Conservation (phyloP, 2,888 invertebrate species). For the Agrotis ipsilon region DNA sequence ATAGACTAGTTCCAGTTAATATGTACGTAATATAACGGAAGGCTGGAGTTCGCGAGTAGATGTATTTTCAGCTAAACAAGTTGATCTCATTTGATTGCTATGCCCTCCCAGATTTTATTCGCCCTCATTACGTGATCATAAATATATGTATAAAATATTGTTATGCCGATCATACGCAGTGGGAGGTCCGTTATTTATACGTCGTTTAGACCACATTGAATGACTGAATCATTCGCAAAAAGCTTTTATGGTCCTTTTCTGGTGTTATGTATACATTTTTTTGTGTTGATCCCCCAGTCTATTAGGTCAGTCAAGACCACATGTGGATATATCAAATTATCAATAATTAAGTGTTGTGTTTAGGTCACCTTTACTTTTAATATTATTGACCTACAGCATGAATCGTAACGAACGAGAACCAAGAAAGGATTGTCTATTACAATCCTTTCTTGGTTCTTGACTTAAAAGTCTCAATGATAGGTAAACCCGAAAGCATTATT, state of each 20-base stretch:
- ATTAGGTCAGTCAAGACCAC: neutral
- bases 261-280: constrained; percentile 21
- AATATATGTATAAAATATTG: constrained; percentile 54
- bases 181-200: constrained; percentile 58
- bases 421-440: no score
- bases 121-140: constrained; percentile 60
- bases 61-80: constrained; percentile 37
- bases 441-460: no score
- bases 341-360: no score
- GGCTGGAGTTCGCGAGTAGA: constrained; percentile 14
- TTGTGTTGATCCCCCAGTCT: neutral
- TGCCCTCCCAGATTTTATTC: constrained; percentile 57
- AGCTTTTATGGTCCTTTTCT: constrained; percentile 37
- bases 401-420: no score
- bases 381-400: no score
- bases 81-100: constrained; percentile 52
- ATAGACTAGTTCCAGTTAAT: constrained; percentile 44
- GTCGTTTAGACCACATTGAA: constrained; percentile 44
- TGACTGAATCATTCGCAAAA: constrained; percentile 35
- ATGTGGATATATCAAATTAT: neutral
- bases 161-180: constrained; percentile 58
- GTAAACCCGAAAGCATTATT: no score
- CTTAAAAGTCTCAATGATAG: no score
- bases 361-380: no score
- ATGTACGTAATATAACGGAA: constrained; percentile 33